Percentiles rank a stretch among this genome's conserved stretches.
Evolutionary conservation across 2,797 vertebrate species (phyloP).

Genomic region (Pipistrellus pygmaeus): DNA sequence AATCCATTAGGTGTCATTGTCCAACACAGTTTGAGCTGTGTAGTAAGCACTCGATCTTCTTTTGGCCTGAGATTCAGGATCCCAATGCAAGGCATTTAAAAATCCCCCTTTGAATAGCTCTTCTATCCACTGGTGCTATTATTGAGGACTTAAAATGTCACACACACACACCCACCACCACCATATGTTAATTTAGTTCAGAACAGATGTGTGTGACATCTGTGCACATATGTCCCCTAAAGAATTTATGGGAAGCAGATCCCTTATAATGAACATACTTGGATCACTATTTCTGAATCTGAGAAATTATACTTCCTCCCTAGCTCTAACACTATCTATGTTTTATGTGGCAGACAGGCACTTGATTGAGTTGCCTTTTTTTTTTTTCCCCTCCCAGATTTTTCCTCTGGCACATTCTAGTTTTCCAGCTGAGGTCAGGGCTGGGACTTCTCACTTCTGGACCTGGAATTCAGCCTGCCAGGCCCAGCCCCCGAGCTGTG

Average conservation of each 20-base stretch:
- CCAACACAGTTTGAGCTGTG: not conserved
- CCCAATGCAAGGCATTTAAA: conserved; percentile 1
- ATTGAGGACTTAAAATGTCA: conserved; percentile 55
- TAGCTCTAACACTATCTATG: conserved; percentile 23
- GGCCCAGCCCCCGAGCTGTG: not conserved
- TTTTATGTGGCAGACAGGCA: conserved; percentile 28
- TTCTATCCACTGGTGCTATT: conserved; percentile 30
- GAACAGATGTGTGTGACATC: conserved; percentile 61
- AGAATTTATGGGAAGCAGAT: conserved; percentile 51
- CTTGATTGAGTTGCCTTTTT: conserved; percentile 54
- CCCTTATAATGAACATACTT: not conserved
- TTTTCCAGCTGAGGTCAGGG: conserved; percentile 49
- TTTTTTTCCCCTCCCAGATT: not conserved
- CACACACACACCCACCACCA: not conserved
- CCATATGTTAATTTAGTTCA: conserved; percentile 46
- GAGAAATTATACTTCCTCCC: not conserved
- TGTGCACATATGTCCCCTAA: conserved; percentile 4
- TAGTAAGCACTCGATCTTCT: not conserved
- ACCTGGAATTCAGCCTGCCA: not conserved
- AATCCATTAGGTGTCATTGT: conserved; percentile 13
- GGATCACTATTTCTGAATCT: conserved; percentile 44
- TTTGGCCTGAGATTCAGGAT: not conserved
- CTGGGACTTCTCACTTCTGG: not conserved
- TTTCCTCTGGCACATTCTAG: conserved; percentile 5
- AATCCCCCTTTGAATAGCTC: not conserved